phyloP scores from a whole-genome alignment of 2,888 invertebrate species.

The Tetheella fluctuosa region DNA sequence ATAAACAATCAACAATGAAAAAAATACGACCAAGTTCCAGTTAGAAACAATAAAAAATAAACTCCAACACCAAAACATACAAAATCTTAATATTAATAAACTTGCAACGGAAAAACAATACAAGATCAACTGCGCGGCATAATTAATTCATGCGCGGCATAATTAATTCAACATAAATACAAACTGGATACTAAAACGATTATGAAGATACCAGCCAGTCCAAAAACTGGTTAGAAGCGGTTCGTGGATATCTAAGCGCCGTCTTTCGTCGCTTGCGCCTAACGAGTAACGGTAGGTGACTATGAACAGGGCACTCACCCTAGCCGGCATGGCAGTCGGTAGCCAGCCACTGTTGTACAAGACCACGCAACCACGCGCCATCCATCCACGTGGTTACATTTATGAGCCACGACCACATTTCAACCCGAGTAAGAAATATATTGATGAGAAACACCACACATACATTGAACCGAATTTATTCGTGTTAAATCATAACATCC shows the following conservation, averaged over 20 bases:
- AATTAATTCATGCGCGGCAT: background rate
- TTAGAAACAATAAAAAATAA: too few species aligned
- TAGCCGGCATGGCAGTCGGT: constrained; percentile 42
- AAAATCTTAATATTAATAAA: background rate
- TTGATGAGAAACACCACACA: constrained; percentile 14
- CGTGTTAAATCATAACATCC: constrained; percentile 46
- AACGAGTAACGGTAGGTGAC: constrained; percentile 51
- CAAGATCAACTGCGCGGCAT: background rate
- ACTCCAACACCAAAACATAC: too few species aligned
- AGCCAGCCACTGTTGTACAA: constrained; percentile 16
- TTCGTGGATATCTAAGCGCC: constrained; percentile 28
- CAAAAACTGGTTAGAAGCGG: constrained; percentile 11
- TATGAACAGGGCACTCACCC: constrained; percentile 60
- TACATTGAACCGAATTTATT: constrained; percentile 33
- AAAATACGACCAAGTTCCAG: too few species aligned
- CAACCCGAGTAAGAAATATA: constrained; percentile 10
- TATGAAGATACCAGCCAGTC: constrained; percentile 6
- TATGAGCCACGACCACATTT: constrained; percentile 24
- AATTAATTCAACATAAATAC: constrained; percentile 3
- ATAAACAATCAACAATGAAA: too few species aligned
- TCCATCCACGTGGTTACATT: constrained; percentile 32
- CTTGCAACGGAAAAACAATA: background rate
- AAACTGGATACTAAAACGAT: constrained; percentile 1
- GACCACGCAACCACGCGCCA: constrained; percentile 34
- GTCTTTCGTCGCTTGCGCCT: constrained; percentile 41